Evolutionary conservation across 2,113 vertebrate genomes (phyloP).

Genomic region (Python bivittatus): DNA sequence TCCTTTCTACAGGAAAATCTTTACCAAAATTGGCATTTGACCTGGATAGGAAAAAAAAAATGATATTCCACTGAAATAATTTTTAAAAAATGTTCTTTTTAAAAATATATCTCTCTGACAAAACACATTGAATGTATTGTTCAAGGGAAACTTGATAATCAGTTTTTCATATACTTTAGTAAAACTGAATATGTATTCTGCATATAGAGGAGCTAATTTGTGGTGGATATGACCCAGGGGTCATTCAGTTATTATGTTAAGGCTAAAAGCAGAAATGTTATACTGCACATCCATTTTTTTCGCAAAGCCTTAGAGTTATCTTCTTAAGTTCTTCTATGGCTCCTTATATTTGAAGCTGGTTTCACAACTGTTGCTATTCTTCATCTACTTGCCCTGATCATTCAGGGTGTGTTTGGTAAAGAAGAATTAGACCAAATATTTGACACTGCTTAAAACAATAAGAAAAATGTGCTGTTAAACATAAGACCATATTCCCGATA

Average conservation of each 20-base stretch:
- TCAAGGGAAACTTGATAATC: slow-evolving; percentile 7
- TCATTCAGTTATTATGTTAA: neutral
- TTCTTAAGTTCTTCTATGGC: slow-evolving; percentile 32
- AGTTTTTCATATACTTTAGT: slow-evolving; percentile 32
- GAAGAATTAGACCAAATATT: slow-evolving; percentile 48
- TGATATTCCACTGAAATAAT: neutral
- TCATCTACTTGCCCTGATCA: slow-evolving; percentile 43
- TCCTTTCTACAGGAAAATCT: slow-evolving; percentile 53
- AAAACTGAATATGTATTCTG: neutral
- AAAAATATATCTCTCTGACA: slow-evolving; percentile 20
- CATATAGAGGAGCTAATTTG: neutral
- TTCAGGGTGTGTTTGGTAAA: slow-evolving; percentile 20
- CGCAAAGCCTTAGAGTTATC: neutral
- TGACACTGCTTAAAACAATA: slow-evolving; percentile 54
- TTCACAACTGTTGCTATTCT: slow-evolving; percentile 34
- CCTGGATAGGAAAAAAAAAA: slow-evolving; percentile 1
- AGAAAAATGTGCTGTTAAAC: slow-evolving; percentile 65
- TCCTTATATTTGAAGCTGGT: slow-evolving; percentile 41
- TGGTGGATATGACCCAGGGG: neutral
- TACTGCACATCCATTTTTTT: neutral
- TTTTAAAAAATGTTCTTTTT: slow-evolving; percentile 20
- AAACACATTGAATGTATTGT: slow-evolving; percentile 20
- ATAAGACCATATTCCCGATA: slow-evolving; percentile 37
- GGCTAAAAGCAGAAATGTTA: slow-evolving; percentile 7
- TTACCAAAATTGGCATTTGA: slow-evolving; percentile 47